Conservation (phyloP, 2,888 invertebrate genomes). For the Carterocephalus palaemon region DNA sequence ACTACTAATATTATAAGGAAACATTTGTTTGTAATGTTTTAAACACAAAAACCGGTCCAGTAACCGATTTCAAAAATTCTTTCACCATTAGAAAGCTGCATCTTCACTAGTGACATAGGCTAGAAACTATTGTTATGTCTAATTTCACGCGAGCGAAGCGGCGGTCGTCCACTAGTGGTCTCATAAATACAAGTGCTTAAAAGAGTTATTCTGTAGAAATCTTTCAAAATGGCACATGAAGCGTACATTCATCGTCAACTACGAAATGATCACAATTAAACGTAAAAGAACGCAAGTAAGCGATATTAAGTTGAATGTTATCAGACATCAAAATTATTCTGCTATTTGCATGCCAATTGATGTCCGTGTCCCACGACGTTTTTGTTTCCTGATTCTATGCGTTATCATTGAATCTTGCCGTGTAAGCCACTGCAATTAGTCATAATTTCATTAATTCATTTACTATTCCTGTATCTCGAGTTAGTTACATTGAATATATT, state of each 20-base stretch:
- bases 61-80: no score
- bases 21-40: no score
- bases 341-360: conserved; percentile 39
- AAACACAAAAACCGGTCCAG: no score
- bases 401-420: conserved; percentile 12
- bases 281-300: conserved; percentile 15
- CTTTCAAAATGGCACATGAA: background rate
- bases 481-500: background rate
- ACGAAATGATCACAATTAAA: conserved; percentile 20
- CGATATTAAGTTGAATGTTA: conserved; percentile 28
- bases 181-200: no score
- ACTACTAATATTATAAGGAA: no score
- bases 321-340: conserved; percentile 30
- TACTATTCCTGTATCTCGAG: conserved; percentile 11
- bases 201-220: no score
- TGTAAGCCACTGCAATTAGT: conserved; percentile 21
- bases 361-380: conserved; percentile 48
- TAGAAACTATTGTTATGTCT: no score
- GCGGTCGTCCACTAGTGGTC: no score
- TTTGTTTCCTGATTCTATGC: conserved; percentile 47
- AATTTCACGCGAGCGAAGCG: no score
- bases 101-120: no score
- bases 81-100: no score
- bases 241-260: conserved; percentile 1
- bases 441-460: conserved; percentile 17